Base-by-base conservation (phyloP, 2,113 vertebrate genomes). In the Loxodonta africana region DNA sequence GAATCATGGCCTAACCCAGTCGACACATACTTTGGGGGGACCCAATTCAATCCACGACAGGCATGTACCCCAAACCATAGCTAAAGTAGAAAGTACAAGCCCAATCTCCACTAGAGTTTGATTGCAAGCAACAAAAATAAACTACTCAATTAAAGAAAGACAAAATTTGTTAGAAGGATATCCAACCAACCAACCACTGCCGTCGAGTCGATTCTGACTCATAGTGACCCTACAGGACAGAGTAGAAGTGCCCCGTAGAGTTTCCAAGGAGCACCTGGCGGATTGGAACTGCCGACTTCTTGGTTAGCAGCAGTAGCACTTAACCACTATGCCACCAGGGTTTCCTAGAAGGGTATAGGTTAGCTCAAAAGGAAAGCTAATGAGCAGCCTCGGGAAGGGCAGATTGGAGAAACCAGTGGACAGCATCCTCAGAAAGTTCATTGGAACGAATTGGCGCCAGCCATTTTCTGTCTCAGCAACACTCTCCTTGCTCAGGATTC, bases 1-100 rank as follows among this genome's bases (percentile, higher is more conserved):
- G 37, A 37, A 37, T 37, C 37, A 37, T 37, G 37, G 37, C 37
- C 37, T 37, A 37, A 37, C 37, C 37, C 37, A 37, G 37, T 37
- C 37, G 37, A 37, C 37, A 37, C 37, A 37, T 37, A 37, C 37
- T 37, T 37, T 37, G 37, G 37, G 37, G 37, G 37, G 37, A 37
- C 37, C 37, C 37, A 37, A 37, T 37, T 37, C 37, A 37, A 37
- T 37, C 37, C 37, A 37, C 37, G 37, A 37, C 37, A 37, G 37
- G 37, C 71, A 57, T 17, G 53, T 71, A 84, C 30, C 8, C 60
- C 57, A 87, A 90, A 87, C 33, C 15, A 76, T 41, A 83, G 63
- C 44, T 78, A 90, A 88, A 96, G 46, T 90, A 37, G 48, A 91
- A 92, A 20, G 80, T 95, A 6, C 25, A 95, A 85, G 53, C 80